These are phyloP conservation scores for Nycticryphes semicollaris DNA, from an alignment of 2,113 vertebrate species.

Conservation along the genomic window DNA sequence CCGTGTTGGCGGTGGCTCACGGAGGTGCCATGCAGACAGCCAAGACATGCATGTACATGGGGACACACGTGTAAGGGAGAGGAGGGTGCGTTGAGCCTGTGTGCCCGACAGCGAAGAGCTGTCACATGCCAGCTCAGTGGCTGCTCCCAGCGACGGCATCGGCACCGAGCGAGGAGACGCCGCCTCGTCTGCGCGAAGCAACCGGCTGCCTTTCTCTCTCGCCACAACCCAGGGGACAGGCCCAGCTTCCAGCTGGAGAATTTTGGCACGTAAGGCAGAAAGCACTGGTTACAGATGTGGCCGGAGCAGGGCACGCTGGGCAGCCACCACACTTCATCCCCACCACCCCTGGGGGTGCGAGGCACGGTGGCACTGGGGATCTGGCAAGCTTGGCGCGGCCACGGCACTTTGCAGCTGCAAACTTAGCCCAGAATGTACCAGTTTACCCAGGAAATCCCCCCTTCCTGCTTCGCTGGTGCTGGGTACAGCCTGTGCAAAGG, in stretches of 20 bases:
- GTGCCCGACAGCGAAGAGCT: background rate
- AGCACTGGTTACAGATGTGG: background rate
- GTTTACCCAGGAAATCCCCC: background rate
- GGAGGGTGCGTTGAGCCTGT: background rate
- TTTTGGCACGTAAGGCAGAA: fast-evolving
- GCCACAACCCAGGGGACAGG: background rate
- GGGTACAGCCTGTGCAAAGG: background rate
- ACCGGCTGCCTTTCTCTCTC: background rate
- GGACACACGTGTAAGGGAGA: background rate
- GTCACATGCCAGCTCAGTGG: no score
- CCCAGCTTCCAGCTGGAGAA: background rate
- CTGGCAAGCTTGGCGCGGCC: background rate
- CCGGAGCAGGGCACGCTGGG: background rate
- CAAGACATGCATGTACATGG: background rate
- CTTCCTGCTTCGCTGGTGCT: background rate
- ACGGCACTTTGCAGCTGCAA: fast-evolving
- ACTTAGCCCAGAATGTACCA: background rate
- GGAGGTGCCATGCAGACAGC: slow-evolving; percentile 39
- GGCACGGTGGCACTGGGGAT: fast-evolving
- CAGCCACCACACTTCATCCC: background rate
- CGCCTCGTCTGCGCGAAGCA: background rate
- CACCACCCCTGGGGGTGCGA: background rate
- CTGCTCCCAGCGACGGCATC: fast-evolving
- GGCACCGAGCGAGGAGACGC: fast-evolving
- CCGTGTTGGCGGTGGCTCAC: background rate